phyloP scores from a whole-genome alignment of 2,888 invertebrate genomes.

The Dynastes tityus region DNA sequence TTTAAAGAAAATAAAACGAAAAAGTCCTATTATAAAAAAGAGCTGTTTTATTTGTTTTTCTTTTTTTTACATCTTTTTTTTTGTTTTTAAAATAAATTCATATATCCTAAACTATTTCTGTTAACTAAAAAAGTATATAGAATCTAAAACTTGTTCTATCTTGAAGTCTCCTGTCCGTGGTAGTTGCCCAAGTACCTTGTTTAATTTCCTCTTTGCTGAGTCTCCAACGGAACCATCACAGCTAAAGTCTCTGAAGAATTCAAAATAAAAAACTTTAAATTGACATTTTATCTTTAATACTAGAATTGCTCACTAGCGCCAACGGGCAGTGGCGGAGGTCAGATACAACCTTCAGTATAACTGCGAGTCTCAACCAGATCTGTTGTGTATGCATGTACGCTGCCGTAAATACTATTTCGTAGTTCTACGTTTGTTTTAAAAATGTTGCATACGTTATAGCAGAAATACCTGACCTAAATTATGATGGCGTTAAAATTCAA shows the following conservation, averaged over 20 bases:
- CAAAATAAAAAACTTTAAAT: neutral
- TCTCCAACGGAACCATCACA: conserved; percentile 73
- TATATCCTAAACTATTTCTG: neutral
- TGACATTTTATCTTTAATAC: too few species aligned
- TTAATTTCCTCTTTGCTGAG: conserved; percentile 76
- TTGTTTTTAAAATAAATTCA: neutral
- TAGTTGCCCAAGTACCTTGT: conserved; percentile 75
- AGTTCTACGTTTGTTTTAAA: too few species aligned
- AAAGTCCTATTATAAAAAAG: conserved; percentile 41
- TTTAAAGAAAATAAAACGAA: conserved; percentile 47
- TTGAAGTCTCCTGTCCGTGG: conserved; percentile 87
- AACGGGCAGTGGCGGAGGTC: too few species aligned
- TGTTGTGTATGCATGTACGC: too few species aligned
- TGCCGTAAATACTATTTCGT: too few species aligned
- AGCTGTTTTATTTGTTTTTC: conserved; percentile 36
- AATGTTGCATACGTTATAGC: too few species aligned
- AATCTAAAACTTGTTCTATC: conserved; percentile 81
- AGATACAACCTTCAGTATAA: too few species aligned
- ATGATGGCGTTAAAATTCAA: too few species aligned
- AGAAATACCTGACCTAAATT: too few species aligned
- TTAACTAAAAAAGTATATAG: conserved; percentile 91
- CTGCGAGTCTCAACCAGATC: too few species aligned
- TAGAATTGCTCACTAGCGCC: too few species aligned
- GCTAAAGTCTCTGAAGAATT: conserved; percentile 70
- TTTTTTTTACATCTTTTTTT: neutral